Evolutionary conservation across 2,888 invertebrate species (phyloP).

Genomic region (Scaptomyza reducta): DNA sequence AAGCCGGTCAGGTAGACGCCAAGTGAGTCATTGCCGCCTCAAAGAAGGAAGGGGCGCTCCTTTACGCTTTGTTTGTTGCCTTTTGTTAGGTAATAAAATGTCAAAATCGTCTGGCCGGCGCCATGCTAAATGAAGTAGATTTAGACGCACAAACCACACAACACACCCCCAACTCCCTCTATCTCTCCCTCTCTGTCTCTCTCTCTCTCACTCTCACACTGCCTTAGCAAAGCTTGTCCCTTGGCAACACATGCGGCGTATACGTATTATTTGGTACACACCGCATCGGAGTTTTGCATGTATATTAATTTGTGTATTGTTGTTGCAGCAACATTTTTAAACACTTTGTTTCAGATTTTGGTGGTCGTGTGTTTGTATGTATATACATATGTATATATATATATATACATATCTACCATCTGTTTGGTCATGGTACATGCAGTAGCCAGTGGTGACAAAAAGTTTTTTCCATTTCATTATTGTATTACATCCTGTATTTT

Average conservation of each 20-base stretch:
- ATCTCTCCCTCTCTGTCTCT: too few relatives aligned
- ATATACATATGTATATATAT: neutral
- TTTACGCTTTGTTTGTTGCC: conserved; percentile 31
- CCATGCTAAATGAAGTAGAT: conserved; percentile 71
- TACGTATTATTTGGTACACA: conserved; percentile 37
- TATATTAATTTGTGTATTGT: conserved; percentile 49
- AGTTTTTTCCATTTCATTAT: neutral
- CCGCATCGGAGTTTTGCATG: conserved; percentile 12
- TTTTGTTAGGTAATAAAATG: conserved; percentile 75
- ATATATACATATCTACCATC: conserved; percentile 2
- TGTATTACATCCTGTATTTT: conserved; percentile 13
- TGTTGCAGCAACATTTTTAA: conserved; percentile 55
- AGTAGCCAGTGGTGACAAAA: conserved; percentile 27
- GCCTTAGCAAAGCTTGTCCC: neutral
- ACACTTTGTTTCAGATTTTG: conserved; percentile 46
- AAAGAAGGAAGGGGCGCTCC: neutral
- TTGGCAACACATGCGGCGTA: conserved; percentile 37
- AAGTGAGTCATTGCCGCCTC: conserved; percentile 56
- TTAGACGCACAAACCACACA: conserved; percentile 21
- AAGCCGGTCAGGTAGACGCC: conserved; percentile 59
- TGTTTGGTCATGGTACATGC: conserved; percentile 10
- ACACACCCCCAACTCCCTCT: too few relatives aligned
- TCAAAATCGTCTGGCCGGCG: conserved; percentile 78
- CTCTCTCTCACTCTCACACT: too few relatives aligned
- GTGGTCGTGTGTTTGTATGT: conserved; percentile 14